Base-by-base conservation (phyloP, 2,888 invertebrate species). In the Apodemia zela region DNA sequence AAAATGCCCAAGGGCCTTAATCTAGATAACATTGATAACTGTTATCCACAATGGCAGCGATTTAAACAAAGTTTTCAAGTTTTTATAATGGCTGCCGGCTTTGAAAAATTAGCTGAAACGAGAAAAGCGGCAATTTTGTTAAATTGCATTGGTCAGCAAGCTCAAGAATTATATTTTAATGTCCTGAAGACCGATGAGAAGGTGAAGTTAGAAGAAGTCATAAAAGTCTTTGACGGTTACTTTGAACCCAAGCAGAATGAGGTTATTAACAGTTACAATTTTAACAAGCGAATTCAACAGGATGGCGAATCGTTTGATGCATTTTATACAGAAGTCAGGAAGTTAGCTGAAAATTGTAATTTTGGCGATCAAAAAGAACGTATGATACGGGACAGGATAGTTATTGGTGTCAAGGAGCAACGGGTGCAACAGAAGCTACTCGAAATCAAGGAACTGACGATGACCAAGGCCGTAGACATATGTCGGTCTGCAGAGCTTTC, bases 141-240 rank as follows among this genome's bases (percentile, higher is more conserved):
- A 49, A 61, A 61, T 29, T 47, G 25, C 11, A 47, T 61, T 25
- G 49, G 49, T 11, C 13, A 25, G 29, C 25, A n/a, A 13, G 45
- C 29, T 3, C 49, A 61, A 33, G 61, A 54, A 17, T 33, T 61
- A 54, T 61, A 54, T 21, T 61, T 54, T 18, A 61, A 61, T 35
- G 35, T 33, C 10, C 10, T 61, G 18, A 51, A 61, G 35, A 51
- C 21, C 7, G 51, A 54, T 5, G 51, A 51, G 17, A 17, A 10
- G 10, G 35, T 17, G 4, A 61, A 61, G 33, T 61, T 33, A 3
- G 54, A 54, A 10, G 18, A 54, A 8, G 54, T 61, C 8, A 25
- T 59, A 59, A 29, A 15, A 8, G 59, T 18, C 3, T 59, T 59
- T 59, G 59, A 59, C 10, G 15, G n/a, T 10, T 33, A 59, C 25